Evolutionary conservation across 2,113 vertebrate genomes (phyloP), one percentile per base, ranked within the genome.

Genomic region (Melanotaenia duboulayi): DNA sequence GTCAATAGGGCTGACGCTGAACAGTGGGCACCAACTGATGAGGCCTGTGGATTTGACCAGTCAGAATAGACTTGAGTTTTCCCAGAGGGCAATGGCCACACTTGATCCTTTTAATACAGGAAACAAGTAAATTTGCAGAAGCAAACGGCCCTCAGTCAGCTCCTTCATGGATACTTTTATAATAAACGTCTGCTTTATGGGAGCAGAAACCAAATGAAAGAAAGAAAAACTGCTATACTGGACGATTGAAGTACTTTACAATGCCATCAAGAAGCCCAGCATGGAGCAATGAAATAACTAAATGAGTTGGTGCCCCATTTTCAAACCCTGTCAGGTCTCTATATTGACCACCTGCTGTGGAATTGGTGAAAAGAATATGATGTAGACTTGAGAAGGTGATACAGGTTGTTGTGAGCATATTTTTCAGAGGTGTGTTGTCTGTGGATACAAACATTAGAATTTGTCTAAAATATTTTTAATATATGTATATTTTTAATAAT

Each of bases 221-320:
- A 25, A 25, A 39, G 37, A 2, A 7, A 25, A 13, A 52, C 8
- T 32, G 7, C 28, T 10, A 16, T 2, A 19, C 16, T 23, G 23
- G 20, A 16, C 19, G 14, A 11, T 54, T 23, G 7, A 7, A 4
- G 24, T 32, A 28, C 32, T 81, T 40, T 63, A 25, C 71, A 65
- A 74, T 57, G 24, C 60, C 55, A 79, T 74, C 71, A 69, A 12
- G 16, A 42, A 32, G 49, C 25, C 19, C 49, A 51, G n/a, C 19
- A 59, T 65, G 40, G 11, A 28, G 46, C 1, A 22, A 12, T 14
- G 48, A 55, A 85, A 76, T 51, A 67, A 65, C 56, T 48, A 63
- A 84, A 80, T 70, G 74, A 82, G 51, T 56, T 62, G 54, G 65
- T 28, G 58, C 71, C 71, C 64, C 19, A 42, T 80, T 79, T 76